Evolutionary conservation across 2,113 vertebrate species (phyloP).

Genomic region (Hirundichthys speculiger): DNA sequence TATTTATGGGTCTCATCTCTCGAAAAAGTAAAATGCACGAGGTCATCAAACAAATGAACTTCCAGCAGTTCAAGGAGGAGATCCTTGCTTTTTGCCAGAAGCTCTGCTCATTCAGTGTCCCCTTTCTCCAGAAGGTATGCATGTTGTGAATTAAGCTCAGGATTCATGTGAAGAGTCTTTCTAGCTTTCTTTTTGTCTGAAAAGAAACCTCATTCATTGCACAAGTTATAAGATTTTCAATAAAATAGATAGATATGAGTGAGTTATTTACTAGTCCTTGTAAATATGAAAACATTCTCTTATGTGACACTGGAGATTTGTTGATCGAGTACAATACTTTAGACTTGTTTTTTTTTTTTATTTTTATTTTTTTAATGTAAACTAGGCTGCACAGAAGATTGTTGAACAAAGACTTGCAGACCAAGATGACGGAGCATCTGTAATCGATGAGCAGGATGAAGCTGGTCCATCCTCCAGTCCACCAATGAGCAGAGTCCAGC

Average conservation of each 20-base stretch:
- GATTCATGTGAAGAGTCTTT: neutral
- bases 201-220: too few species aligned
- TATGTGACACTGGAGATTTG: too few species aligned
- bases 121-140: conserved; percentile 85
- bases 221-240: too few species aligned
- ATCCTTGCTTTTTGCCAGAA: conserved; percentile 82
- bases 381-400: conserved; percentile 60
- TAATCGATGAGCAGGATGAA: conserved; percentile 6
- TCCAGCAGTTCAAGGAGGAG: conserved; percentile 83
- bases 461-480: neutral
- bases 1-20: conserved; percentile 80
- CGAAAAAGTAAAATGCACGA: conserved; percentile 80
- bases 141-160: neutral
- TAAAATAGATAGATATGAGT: too few species aligned
- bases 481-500: neutral
- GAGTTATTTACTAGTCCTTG: too few species aligned
- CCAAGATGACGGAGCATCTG: neutral
- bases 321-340: too few species aligned
- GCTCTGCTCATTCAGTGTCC: conserved; percentile 73
- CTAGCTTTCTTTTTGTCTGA: accelerated
- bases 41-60: conserved; percentile 80
- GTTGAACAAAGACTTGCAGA: neutral
- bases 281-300: too few species aligned
- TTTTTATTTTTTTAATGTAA: neutral
- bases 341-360: too few species aligned